A percentile compares a stretch with the other conserved stretches of the same genome.
Evolutionary conservation across 2,797 vertebrate species (phyloP).

Genomic region (Chrysocyon brachyurus): DNA sequence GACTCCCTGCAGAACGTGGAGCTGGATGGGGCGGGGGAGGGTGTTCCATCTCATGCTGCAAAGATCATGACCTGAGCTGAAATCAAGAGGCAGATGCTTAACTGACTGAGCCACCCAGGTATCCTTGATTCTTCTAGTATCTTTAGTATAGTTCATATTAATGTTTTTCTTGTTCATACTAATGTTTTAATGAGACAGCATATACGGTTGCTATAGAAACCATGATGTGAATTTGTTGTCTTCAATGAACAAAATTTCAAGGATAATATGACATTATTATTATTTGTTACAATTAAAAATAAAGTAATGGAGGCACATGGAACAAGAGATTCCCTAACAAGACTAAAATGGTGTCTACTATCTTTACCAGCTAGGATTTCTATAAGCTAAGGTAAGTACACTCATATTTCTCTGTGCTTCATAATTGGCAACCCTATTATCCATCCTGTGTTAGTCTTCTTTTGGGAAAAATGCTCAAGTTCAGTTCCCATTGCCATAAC

Average conservation of each 20-base stretch:
- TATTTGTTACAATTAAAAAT: conserved; percentile 71
- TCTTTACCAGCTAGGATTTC: not conserved
- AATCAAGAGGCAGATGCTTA: not conserved
- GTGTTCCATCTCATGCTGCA: too few species aligned
- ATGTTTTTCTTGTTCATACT: not conserved
- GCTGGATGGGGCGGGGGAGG: not conserved
- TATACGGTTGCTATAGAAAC: conserved; percentile 62
- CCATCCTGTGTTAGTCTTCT: conserved; percentile 28
- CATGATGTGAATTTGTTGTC: not conserved
- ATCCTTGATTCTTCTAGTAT: not conserved
- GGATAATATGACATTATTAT: conserved; percentile 28
- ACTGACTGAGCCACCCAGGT: not conserved
- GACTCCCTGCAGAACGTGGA: not conserved
- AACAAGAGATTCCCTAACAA: not conserved
- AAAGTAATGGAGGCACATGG: not conserved
- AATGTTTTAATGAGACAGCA: conserved; percentile 27
- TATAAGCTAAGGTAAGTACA: not conserved
- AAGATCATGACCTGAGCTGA: not conserved
- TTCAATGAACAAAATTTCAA: conserved; percentile 56
- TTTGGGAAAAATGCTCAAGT: conserved; percentile 69
- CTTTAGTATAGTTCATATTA: not conserved
- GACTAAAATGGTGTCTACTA: not conserved
- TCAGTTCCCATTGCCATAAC: conserved; percentile 88
- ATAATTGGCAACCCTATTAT: not conserved
- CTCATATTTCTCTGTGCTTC: not conserved